Conservation (phyloP, 2,888 invertebrate genomes). For the Eudasyphora cyanicolor region DNA sequence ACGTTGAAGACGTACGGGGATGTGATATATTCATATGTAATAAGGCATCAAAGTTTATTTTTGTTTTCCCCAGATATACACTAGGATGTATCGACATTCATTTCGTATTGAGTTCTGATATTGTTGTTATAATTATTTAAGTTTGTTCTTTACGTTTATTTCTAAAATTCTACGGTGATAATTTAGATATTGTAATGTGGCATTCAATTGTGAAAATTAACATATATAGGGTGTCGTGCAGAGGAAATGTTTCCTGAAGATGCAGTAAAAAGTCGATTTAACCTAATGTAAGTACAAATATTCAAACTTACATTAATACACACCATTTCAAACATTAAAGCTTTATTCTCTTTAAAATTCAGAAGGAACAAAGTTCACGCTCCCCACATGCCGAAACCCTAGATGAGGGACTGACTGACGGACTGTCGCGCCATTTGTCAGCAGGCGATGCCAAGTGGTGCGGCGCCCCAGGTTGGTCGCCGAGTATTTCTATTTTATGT, state of each 20-base stretch:
- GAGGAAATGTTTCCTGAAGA: too few relatives aligned
- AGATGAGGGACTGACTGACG: not conserved
- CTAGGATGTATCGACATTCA: not conserved
- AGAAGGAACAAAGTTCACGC: not conserved
- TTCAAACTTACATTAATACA: not conserved
- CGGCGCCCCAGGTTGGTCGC: not conserved
- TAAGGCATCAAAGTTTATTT: constrained; percentile 10
- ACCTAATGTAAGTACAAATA: too few relatives aligned
- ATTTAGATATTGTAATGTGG: too few relatives aligned
- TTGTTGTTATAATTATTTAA: too few relatives aligned
- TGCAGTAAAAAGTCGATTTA: too few relatives aligned
- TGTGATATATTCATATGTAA: not conserved
- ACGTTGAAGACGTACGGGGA: not conserved
- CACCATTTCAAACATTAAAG: not conserved
- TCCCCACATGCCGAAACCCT: not conserved
- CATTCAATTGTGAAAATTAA: too few relatives aligned
- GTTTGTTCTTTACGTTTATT: too few relatives aligned
- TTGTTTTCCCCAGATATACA: not conserved
- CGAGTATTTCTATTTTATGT: constrained; percentile 41
- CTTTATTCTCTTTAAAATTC: not conserved
- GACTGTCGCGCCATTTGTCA: not conserved
- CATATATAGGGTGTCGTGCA: too few relatives aligned
- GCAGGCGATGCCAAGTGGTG: not conserved
- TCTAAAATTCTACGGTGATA: too few relatives aligned
- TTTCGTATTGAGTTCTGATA: too few relatives aligned